Percentiles rank a stretch among this genome's conserved stretches.
Evolutionary conservation across 2,113 vertebrate species (phyloP).

Genomic region (Puma concolor): DNA sequence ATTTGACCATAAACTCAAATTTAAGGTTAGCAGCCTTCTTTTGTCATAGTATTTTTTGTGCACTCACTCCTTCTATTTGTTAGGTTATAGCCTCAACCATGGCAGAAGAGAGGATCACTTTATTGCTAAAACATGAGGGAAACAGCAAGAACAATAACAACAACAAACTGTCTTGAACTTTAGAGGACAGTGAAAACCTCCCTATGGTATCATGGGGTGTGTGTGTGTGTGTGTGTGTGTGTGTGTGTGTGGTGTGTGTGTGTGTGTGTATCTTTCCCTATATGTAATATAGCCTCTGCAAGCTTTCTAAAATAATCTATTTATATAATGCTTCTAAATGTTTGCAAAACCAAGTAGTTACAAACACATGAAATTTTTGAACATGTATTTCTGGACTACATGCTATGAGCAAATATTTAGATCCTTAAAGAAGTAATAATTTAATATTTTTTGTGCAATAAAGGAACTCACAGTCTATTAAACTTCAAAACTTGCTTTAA

Average conservation of each 20-base stretch:
- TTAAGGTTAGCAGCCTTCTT: not conserved
- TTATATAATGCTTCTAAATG: not conserved
- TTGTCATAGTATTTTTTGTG: not conserved
- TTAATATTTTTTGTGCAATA: constrained; percentile 40
- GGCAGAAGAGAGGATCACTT: not conserved
- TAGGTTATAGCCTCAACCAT: not conserved
- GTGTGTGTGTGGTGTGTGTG: not conserved
- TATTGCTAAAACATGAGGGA: not conserved
- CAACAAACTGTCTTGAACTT: not conserved
- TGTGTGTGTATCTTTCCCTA: not conserved
- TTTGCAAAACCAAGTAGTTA: not conserved
- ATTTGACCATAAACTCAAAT: not conserved
- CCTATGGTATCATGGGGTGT: too few species aligned
- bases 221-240: not conserved
- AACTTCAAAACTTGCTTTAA: constrained; percentile 43
- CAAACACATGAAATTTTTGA: not conserved
- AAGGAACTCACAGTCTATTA: constrained; percentile 27
- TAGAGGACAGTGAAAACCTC: not conserved
- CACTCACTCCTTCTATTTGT: not conserved
- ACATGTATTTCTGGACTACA: not conserved
- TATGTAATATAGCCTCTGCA: not conserved
- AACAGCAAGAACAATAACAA: not conserved
- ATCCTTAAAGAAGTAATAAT: constrained; percentile 3
- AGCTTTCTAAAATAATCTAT: not conserved
- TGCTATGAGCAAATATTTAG: constrained; percentile 8